Percentiles rank a stretch among this genome's conserved stretches.
These are phyloP conservation scores for Chlorocebus sabaeus DNA, from an alignment of 2,113 vertebrate genomes.

Conservation along the genomic window DNA sequence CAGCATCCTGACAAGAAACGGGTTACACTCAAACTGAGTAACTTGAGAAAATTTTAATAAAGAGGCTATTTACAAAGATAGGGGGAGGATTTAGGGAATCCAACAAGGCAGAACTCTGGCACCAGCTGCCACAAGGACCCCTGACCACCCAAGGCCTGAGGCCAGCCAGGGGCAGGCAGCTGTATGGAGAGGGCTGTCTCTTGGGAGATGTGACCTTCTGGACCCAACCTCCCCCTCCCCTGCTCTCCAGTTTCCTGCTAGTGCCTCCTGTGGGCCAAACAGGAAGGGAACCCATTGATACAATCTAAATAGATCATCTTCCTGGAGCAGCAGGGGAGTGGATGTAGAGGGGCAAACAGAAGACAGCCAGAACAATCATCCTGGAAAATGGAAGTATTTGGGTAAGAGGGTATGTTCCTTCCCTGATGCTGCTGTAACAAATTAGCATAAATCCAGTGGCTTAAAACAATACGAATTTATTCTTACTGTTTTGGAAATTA, in stretches of 20 bases:
- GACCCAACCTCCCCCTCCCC: not conserved
- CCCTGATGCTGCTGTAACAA: not conserved
- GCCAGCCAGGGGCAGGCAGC: not conserved
- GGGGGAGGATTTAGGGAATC: not conserved
- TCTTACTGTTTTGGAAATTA: not conserved
- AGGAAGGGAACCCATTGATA: not conserved
- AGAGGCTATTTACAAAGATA: constrained; percentile 17
- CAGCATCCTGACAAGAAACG: constrained; percentile 42
- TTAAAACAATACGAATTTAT: not conserved
- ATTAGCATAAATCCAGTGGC: not conserved
- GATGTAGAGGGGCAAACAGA: not conserved
- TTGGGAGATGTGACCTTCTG: not conserved
- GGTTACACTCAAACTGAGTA: not conserved
- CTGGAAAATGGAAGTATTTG: not conserved
- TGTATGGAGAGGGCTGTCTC: not conserved
- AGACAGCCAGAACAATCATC: not conserved
- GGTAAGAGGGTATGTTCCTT: not conserved
- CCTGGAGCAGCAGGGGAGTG: not conserved
- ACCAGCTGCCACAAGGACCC: not conserved
- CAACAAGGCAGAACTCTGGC: not conserved
- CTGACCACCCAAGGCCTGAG: not conserved
- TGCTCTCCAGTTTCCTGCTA: not conserved
- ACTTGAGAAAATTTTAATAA: constrained; percentile 27
- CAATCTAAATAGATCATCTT: not conserved
- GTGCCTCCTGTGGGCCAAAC: not conserved